phyloP scores from a whole-genome alignment of 2,797 vertebrate genomes.

The Denticeps clupeoides region DNA sequence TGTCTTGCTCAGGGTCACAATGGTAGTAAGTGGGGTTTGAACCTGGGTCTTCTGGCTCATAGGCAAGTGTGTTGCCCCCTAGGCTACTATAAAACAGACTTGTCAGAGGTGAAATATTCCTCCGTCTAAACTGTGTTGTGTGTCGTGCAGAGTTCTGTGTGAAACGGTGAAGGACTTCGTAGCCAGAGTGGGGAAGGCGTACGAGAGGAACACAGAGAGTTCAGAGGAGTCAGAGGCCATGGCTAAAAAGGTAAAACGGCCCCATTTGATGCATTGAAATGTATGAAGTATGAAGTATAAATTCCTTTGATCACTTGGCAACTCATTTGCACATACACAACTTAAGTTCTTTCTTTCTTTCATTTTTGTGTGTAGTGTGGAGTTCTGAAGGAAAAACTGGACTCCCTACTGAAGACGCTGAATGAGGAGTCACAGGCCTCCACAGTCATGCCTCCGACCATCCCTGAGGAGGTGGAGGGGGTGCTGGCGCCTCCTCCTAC shows the following conservation, averaged over 20 bases:
- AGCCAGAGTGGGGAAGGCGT: slow-evolving; percentile 86
- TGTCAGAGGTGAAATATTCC: too few species aligned
- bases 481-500: slow-evolving; percentile 36
- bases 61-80: too few species aligned
- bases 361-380: slow-evolving; percentile 61
- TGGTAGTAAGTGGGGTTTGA: too few species aligned
- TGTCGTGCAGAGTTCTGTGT: slow-evolving; percentile 74
- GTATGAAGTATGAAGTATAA: too few species aligned
- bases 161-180: slow-evolving; percentile 98
- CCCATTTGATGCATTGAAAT: too few species aligned
- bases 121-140: too few species aligned
- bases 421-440: slow-evolving; percentile 85
- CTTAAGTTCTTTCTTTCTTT: not conserved
- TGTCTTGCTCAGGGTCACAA: too few species aligned
- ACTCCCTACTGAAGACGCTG: slow-evolving; percentile 82
- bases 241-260: slow-evolving; percentile 88
- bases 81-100: too few species aligned
- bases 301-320: too few species aligned
- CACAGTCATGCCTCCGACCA: slow-evolving; percentile 68
- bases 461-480: slow-evolving; percentile 71
- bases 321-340: not conserved
- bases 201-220: slow-evolving; percentile 84
- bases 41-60: too few species aligned
- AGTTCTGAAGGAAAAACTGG: slow-evolving; percentile 88
- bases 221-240: slow-evolving; percentile 84